Conservation (phyloP, 2,113 vertebrate genomes). For the Arothron firmamentum region DNA sequence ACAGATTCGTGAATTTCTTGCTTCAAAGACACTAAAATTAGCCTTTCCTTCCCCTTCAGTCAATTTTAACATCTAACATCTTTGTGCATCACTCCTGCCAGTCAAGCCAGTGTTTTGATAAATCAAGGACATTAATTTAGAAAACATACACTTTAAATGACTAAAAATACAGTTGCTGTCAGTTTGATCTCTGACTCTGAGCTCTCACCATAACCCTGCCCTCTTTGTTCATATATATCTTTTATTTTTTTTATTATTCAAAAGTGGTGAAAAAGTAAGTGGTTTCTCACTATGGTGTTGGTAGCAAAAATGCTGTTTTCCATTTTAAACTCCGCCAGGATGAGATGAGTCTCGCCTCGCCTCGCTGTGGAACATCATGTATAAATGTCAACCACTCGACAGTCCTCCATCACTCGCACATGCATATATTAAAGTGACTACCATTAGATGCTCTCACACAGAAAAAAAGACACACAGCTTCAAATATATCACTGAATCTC, state of each 20-base stretch:
- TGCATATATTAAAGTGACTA: constrained; percentile 32
- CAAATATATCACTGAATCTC: constrained; percentile 25
- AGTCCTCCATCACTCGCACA: constrained; percentile 19
- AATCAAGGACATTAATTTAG: constrained; percentile 3
- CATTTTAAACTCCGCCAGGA: constrained; percentile 28
- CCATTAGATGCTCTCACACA: constrained; percentile 7
- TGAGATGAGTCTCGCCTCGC: constrained; percentile 8
- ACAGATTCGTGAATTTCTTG: too few relatives aligned
- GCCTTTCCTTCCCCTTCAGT: not conserved
- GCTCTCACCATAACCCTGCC: not conserved
- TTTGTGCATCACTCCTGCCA: not conserved
- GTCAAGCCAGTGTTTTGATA: not conserved
- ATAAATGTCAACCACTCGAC: constrained; percentile 41
- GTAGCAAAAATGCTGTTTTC: constrained; percentile 18
- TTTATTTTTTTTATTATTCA: too few relatives aligned
- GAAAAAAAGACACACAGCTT: constrained; percentile 5
- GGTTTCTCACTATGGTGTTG: constrained; percentile 23
- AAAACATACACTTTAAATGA: not conserved
- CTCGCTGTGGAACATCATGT: constrained; percentile 14
- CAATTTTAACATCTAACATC: not conserved
- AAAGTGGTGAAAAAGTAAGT: not conserved
- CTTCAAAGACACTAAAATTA: not conserved
- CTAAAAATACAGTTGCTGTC: not conserved
- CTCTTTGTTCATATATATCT: not conserved
- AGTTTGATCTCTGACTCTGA: too few relatives aligned